Percentiles rank a stretch among this genome's conserved stretches.
Conservation (phyloP, 2,888 invertebrate species). For the Rambutsinella grinnellia region DNA sequence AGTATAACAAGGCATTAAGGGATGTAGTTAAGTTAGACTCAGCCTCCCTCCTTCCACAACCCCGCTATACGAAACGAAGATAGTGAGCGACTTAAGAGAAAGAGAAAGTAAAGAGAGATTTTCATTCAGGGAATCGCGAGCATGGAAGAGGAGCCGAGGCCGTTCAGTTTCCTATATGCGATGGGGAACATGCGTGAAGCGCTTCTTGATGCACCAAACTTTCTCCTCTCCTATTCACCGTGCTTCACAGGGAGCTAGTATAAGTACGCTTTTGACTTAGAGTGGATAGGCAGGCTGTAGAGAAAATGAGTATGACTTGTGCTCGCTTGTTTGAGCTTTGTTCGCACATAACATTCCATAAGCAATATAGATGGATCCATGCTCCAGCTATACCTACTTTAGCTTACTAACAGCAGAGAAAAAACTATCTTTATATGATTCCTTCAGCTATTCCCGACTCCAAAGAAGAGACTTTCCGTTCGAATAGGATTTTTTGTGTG, state of each 20-base stretch:
- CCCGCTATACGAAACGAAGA: not conserved
- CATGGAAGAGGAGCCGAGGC: slow-evolving; percentile 49
- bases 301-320: slow-evolving; percentile 50
- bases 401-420: too few relatives aligned
- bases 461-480: slow-evolving; percentile 56
- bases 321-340: slow-evolving; percentile 64
- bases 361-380: not conserved
- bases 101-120: slow-evolving; percentile 11
- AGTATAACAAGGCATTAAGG: not conserved
- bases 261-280: too few relatives aligned
- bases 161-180: slow-evolving; percentile 53
- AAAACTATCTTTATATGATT: too few relatives aligned
- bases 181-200: slow-evolving; percentile 65
- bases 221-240: slow-evolving; percentile 16
- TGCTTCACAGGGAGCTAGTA: too few relatives aligned
- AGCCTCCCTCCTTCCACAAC: too few relatives aligned
- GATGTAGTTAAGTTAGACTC: too few relatives aligned
- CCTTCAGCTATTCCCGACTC: not conserved
- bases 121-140: slow-evolving; percentile 61
- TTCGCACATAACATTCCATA: slow-evolving; percentile 63
- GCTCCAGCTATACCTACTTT: too few relatives aligned
- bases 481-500: slow-evolving; percentile 61
- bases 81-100: not conserved
- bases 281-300: too few relatives aligned
- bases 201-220: slow-evolving; percentile 62